Percentiles rank a stretch among this genome's conserved stretches.
These are phyloP conservation scores for Pegoplata infirma DNA, from an alignment of 2,888 invertebrate genomes.

Conservation along the genomic window DNA sequence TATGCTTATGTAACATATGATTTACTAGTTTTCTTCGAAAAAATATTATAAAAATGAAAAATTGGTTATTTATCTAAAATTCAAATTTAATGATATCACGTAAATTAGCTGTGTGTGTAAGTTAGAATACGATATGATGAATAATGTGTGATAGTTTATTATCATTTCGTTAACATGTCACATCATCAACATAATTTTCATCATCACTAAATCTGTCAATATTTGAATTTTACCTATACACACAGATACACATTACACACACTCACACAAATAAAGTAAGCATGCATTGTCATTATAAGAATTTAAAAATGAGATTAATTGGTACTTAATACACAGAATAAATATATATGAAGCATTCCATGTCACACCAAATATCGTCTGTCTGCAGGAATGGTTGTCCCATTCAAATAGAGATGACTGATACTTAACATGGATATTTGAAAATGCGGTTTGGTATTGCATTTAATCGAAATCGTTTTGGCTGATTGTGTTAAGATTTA, in stretches of 20 bases:
- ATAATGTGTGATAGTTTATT: neutral
- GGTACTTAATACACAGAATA: neutral
- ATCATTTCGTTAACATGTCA: neutral
- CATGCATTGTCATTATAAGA: neutral
- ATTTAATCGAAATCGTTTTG: too few species aligned
- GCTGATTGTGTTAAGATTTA: too few species aligned
- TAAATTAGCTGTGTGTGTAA: too few species aligned
- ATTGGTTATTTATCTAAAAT: neutral
- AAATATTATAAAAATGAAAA: neutral
- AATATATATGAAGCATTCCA: too few species aligned
- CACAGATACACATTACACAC: neutral
- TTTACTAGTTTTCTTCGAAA: neutral
- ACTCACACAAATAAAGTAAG: too few species aligned
- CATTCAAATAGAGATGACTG: too few species aligned
- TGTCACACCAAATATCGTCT: too few species aligned
- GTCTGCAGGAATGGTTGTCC: too few species aligned
- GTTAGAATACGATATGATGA: neutral
- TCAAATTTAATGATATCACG: neutral
- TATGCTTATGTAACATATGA: neutral
- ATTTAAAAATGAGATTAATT: neutral
- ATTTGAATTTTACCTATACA: neutral
- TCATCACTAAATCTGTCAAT: neutral
- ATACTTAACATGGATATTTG: too few species aligned
- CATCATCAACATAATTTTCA: slow-evolving; percentile 1
- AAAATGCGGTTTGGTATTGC: too few species aligned